Evolutionary conservation across 2,888 invertebrate genomes (phyloP), one percentile per base, ranked within the genome.

Genomic region (Cecidostiba fungosa): DNA sequence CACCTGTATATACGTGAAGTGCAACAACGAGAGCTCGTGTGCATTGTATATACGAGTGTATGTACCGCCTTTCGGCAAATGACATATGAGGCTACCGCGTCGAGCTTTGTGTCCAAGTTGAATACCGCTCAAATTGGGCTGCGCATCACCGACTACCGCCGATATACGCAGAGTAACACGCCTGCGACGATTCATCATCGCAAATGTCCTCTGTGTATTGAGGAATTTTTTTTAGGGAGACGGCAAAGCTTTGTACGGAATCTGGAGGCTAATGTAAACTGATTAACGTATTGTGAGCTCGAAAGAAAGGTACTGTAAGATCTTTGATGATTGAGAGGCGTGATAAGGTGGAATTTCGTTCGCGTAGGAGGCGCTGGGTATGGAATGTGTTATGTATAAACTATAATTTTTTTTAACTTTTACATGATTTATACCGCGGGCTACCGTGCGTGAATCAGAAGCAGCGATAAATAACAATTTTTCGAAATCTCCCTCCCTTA

Each of bases 51-150:
- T 19, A 43, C 6, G 73, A 10, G 36, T 29, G 66, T n/a, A 32
- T 36, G 16, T 74, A 29, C 39, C 50, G 43, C 19, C 50, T 84
- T 66, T 84, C 29, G 26, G 77, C 86, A 89, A 90, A 92, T 92
- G 92, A 92, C 92, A 90, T 92, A 91, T 90, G 91, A 90, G 90
- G 90, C 91, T 91, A 91, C 90, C 50, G 72, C 54, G 19, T 1
- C 85, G 82, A 87, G 89, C 91, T 92, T 92, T 92, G 92, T 92
- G 90, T 88, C 90, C 87, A n/a, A 85, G 85, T 89, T 92, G 92
- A 92, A 92, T 92, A 90, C 91, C 90, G 84, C 90, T 91, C 90
- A 92, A 92, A 92, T 92, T 92, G 91, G 90, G 90, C 29, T 26
- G n/a, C 88, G 87, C 83, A n/a, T n/a, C 39, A 16, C 73, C 14